phyloP scores from a whole-genome alignment of 2,113 vertebrate species.

The Microtus richardsoni region DNA sequence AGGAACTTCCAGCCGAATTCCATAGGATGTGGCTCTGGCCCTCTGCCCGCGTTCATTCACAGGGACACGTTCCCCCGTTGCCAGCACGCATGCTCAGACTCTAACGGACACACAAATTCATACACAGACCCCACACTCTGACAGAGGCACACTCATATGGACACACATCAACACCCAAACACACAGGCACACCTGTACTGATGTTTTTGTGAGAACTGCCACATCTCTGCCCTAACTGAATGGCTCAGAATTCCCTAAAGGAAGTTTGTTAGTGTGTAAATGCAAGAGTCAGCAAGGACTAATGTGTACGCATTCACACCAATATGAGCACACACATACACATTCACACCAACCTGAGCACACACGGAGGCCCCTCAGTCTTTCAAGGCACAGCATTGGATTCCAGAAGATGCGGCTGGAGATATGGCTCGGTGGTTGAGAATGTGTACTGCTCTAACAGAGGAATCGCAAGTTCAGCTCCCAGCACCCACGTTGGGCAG shows the following conservation, averaged over 20 bases:
- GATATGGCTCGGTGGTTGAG: not conserved
- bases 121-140: not conserved
- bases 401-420: not conserved
- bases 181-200: not conserved
- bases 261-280: not conserved
- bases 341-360: not conserved
- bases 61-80: not conserved
- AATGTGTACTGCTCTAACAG: too few species aligned
- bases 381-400: not conserved
- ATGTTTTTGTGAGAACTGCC: not conserved
- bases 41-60: not conserved
- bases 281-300: not conserved
- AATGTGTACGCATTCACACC: not conserved
- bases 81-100: not conserved
- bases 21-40: not conserved
- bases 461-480: not conserved
- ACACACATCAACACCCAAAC: not conserved
- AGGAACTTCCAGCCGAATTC: not conserved
- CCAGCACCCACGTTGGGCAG: too few species aligned
- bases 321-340: not conserved
- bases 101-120: not conserved
- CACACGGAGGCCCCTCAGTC: not conserved
- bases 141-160: not conserved
- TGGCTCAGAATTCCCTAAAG: not conserved
- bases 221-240: not conserved